Evolutionary conservation across 1,140 invertebrate species (phyloP).

Genomic region (Drosophila rhopaloa): DNA sequence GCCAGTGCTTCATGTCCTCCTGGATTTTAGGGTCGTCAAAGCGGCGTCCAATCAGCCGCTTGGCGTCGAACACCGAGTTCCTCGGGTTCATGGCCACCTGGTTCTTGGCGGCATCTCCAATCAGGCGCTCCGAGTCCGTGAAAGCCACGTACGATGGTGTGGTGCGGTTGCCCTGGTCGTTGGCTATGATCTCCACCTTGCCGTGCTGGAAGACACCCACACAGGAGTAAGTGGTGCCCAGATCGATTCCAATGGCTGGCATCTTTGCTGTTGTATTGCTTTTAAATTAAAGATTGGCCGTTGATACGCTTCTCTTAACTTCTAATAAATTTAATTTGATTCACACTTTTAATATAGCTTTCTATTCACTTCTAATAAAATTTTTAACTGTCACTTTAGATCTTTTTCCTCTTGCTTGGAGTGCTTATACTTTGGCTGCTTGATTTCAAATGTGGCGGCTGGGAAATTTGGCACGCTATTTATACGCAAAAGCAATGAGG

Average conservation of each 20-base stretch:
- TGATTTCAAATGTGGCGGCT: constrained; percentile 37
- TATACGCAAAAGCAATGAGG: constrained; percentile 38
- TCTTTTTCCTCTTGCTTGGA: constrained; percentile 3
- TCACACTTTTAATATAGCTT: not conserved
- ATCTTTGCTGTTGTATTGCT: constrained; percentile 79
- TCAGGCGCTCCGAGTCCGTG: constrained; percentile 93
- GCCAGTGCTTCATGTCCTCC: constrained; percentile 91
- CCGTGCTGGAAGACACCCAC: constrained; percentile 93
- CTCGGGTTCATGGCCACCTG: constrained; percentile 91
- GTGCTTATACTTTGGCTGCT: constrained; percentile 30
- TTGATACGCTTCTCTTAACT: not conserved
- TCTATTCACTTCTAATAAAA: not conserved
- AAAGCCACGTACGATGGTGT: constrained; percentile 97
- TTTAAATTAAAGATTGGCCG: not conserved
- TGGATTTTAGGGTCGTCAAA: constrained; percentile 90
- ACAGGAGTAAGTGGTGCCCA: constrained; percentile 92
- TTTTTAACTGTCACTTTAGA: constrained; percentile 5
- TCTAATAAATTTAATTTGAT: not conserved
- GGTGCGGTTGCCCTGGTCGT: constrained; percentile 96
- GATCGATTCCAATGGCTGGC: constrained; percentile 90
- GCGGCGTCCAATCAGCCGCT: constrained; percentile 88
- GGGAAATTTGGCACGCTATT: constrained; percentile 41
- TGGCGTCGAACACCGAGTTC: constrained; percentile 92
- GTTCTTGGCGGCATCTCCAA: constrained; percentile 93
- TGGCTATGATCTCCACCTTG: constrained; percentile 96